phyloP scores from a whole-genome alignment of 2,888 invertebrate species.

The Stramonita haemastoma region DNA sequence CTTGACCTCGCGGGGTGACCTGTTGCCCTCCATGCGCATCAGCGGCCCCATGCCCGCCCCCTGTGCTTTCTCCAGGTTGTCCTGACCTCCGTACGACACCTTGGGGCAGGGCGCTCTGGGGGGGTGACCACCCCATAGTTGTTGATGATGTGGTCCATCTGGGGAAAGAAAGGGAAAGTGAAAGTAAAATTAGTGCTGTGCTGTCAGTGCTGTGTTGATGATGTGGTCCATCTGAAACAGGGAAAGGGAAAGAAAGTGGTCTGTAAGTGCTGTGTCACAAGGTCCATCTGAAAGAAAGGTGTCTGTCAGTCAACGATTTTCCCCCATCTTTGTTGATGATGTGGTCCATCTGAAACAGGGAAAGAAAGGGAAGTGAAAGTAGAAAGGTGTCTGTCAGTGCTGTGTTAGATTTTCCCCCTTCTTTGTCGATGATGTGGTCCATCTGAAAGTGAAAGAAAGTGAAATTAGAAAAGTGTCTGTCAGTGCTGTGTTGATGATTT shows the following conservation, averaged over 20 bases:
- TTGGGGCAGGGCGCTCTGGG: slow-evolving; percentile 58
- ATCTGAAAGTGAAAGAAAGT: background rate
- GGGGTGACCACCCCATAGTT: slow-evolving; percentile 59
- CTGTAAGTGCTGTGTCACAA: too few relatives aligned
- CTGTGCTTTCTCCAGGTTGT: slow-evolving; percentile 59
- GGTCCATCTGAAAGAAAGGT: too few relatives aligned
- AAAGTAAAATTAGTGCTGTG: background rate
- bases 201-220: background rate
- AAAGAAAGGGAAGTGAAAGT: too few relatives aligned
- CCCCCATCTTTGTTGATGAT: too few relatives aligned
- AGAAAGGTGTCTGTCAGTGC: too few relatives aligned
- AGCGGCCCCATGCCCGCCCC: slow-evolving; percentile 70
- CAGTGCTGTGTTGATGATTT: background rate
- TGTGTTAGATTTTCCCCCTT: too few relatives aligned
- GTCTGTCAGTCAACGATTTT: too few relatives aligned
- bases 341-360: too few relatives aligned
- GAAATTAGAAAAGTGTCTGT: too few relatives aligned
- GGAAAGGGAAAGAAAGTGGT: too few relatives aligned
- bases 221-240: too few relatives aligned
- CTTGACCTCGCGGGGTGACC: slow-evolving; percentile 58
- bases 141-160: slow-evolving; percentile 59
- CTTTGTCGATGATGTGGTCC: too few relatives aligned
- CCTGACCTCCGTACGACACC: slow-evolving; percentile 60
- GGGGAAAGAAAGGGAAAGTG: background rate
- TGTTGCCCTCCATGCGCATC: slow-evolving; percentile 63